Percentiles rank a stretch among this genome's conserved stretches.
Evolutionary conservation across 2,888 invertebrate genomes (phyloP).

Genomic region (Neoscelio sp.): DNA sequence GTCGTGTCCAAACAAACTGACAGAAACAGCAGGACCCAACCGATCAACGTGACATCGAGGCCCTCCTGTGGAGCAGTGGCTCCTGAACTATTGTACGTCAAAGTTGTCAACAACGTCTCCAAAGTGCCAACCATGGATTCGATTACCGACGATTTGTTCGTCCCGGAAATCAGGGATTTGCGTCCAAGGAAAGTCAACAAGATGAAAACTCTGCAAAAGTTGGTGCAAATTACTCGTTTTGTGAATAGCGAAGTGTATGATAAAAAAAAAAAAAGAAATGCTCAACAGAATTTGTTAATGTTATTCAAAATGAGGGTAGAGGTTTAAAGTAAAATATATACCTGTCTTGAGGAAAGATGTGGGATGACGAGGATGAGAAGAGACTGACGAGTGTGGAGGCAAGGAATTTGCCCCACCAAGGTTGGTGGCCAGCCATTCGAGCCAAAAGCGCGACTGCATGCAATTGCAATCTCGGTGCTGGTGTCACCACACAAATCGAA

Average conservation of each 20-base stretch:
- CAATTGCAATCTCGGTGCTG: slow-evolving; percentile 91
- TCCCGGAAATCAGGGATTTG: slow-evolving; percentile 84
- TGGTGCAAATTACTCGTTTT: too few species aligned
- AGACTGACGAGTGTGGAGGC: slow-evolving; percentile 91
- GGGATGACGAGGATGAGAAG: slow-evolving; percentile 91
- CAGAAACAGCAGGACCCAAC: slow-evolving; percentile 91
- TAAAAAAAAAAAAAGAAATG: too few species aligned
- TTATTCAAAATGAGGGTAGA: too few species aligned
- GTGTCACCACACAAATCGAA: slow-evolving; percentile 89
- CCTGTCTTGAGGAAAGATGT: slow-evolving; percentile 94
- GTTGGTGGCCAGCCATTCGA: slow-evolving; percentile 89
- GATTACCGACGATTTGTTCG: slow-evolving; percentile 86
- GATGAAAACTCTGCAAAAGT: slow-evolving; percentile 94
- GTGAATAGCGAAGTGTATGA: too few species aligned
- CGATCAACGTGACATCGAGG: slow-evolving; percentile 83
- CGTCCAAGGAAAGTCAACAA: slow-evolving; percentile 94
- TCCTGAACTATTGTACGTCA: slow-evolving; percentile 71
- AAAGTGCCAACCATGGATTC: slow-evolving; percentile 86
- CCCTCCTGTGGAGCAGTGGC: slow-evolving; percentile 71
- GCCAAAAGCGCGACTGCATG: slow-evolving; percentile 91
- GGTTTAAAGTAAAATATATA: too few species aligned
- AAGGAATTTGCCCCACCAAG: slow-evolving; percentile 97
- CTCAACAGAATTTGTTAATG: too few species aligned
- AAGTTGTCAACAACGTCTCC: slow-evolving; percentile 85
- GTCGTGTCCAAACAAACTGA: slow-evolving; percentile 87